Conservation (phyloP, 2,888 invertebrate genomes). For the Harpalus rubripes region DNA sequence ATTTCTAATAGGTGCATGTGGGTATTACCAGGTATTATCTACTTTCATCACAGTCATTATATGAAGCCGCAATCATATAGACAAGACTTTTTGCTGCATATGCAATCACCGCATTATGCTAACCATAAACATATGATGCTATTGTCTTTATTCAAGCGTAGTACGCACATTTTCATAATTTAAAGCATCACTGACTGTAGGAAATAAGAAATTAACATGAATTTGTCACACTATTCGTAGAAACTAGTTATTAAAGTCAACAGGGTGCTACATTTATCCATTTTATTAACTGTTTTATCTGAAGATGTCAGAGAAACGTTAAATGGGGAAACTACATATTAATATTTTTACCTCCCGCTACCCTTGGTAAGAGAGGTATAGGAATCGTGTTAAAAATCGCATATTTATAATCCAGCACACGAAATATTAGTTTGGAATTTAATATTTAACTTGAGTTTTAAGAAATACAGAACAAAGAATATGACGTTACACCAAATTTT, state of each 20-base stretch:
- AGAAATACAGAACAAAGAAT: no score
- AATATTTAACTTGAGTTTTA: no score
- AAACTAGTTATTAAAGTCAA: not conserved
- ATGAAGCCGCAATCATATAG: slow-evolving; percentile 5
- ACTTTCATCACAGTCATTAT: slow-evolving; percentile 13
- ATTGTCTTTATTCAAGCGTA: slow-evolving; percentile 14
- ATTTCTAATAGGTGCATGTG: not conserved
- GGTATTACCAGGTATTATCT: not conserved
- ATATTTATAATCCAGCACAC: no score
- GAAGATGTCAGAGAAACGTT: no score
- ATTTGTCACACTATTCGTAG: not conserved
- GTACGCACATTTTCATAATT: slow-evolving; percentile 6
- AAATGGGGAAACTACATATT: no score
- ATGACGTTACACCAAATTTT: no score
- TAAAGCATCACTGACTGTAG: not conserved
- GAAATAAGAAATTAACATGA: not conserved
- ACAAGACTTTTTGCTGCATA: slow-evolving; percentile 10
- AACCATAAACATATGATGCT: slow-evolving; percentile 6
- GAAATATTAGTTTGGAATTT: no score
- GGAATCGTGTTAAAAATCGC: no score
- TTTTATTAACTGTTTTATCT: no score
- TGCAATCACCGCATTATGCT: not conserved
- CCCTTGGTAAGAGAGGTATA: no score
- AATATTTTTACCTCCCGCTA: no score
- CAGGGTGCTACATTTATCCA: no score